phyloP scores from a whole-genome alignment of 2,113 vertebrate genomes.

The Notiomystis cincta region DNA sequence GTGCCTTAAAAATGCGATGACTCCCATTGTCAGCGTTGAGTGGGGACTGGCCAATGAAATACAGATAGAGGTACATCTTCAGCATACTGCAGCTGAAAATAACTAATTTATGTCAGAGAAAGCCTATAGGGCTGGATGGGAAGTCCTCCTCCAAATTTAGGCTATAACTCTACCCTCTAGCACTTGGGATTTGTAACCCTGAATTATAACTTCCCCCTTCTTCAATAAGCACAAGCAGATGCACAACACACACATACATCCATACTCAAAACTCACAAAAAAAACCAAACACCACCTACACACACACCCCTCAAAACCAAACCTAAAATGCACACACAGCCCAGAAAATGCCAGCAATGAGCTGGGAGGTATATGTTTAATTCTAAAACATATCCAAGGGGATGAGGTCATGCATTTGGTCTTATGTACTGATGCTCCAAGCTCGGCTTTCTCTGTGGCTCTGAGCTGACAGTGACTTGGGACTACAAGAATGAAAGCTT shows the following conservation, averaged over 20 bases:
- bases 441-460: neutral
- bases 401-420: neutral
- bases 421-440: neutral
- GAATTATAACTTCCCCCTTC: neutral
- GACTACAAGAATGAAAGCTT: neutral
- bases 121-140: neutral
- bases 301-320: neutral
- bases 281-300: rapidly evolving
- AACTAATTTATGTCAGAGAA: neutral
- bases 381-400: neutral
- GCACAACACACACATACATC: neutral
- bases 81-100: neutral
- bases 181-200: neutral
- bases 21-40: rapidly evolving
- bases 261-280: neutral
- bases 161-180: neutral
- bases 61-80: neutral
- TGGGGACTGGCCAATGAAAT: neutral
- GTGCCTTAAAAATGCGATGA: neutral
- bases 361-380: neutral
- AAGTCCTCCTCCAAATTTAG: neutral
- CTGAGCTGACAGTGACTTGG: neutral
- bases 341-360: neutral
- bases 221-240: neutral
- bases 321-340: neutral